Base-by-base conservation (phyloP, 2,888 invertebrate genomes). In the Agrilus cyanescens region DNA sequence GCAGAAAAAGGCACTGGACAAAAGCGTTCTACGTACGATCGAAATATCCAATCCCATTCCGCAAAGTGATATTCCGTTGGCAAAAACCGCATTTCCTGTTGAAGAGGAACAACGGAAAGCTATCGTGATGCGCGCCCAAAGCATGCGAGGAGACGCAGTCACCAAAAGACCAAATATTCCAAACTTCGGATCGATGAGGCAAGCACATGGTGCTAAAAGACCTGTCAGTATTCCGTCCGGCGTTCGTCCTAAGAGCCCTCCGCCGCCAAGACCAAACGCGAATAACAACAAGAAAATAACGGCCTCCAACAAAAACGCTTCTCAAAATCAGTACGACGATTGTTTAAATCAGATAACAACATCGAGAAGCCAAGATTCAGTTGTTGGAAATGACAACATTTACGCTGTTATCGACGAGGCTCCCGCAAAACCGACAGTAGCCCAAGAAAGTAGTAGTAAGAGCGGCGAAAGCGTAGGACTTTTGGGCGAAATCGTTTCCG, bases 361-460 rank as follows among this genome's bases (percentile, higher is more conserved):
- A 0, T 75, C 80, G 50, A 78, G 81, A 38, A 72, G 74, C 46
- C 72, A 73, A 48, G 80, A 79, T 53, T 64, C 46, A 16, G 75
- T 77, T 1, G 70, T 72, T 4, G 63, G 71, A 12, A 66, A 64
- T 13, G 88, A 88, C 57, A 88, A 87, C 56, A 89, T 89, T 48
- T 89, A 89, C 60, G 86, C 88, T 0, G 84, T 88, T 0, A 89
- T 89, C 38, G 88, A 89, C 57, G 89, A 89, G 59, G 75, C 78
- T 30, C 78, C 83, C 0, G 70, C 68, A 1, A 56, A 55, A 40
- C 47, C 47, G 4, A 53, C 45, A 29, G 67, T 69, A 0, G 67
- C 73, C 2, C 57, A 60, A 16, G 57, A 60, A 7, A 52, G 57
- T 20, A 74, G 75, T 41, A 67, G 68, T 71, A 1, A 70, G 31